These are phyloP conservation scores for Varecia variegata DNA, from an alignment of 2,797 vertebrate species.

Conservation along the genomic window DNA sequence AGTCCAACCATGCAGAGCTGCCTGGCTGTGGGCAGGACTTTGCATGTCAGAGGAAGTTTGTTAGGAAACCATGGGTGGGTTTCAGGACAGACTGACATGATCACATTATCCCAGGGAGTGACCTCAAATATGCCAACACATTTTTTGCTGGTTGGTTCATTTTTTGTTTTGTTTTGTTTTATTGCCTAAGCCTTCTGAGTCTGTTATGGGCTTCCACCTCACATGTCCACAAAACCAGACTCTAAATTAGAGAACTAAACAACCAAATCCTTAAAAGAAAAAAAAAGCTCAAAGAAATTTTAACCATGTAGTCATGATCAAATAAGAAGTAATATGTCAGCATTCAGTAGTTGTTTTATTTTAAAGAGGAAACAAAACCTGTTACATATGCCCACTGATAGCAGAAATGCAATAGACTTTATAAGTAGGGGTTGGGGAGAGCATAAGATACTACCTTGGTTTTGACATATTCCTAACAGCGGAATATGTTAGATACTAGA, in stretches of 20 bases:
- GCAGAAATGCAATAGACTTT: neutral
- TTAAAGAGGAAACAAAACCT: neutral
- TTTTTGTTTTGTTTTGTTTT: neutral
- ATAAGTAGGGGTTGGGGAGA: neutral
- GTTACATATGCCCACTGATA: neutral
- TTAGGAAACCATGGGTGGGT: neutral
- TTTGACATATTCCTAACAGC: neutral
- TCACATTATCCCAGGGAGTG: neutral
- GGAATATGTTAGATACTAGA: conserved; percentile 24
- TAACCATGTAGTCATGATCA: neutral
- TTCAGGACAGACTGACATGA: neutral
- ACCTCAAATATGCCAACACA: neutral
- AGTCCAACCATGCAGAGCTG: neutral
- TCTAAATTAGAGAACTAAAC: neutral
- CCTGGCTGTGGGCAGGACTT: neutral
- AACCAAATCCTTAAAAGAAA: neutral
- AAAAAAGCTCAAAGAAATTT: neutral
- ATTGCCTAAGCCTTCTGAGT: neutral
- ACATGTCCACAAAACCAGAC: neutral
- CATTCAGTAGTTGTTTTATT: neutral
- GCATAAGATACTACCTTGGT: neutral
- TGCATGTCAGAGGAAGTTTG: neutral
- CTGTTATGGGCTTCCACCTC: neutral
- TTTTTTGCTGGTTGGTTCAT: neutral
- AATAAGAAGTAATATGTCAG: neutral